Evolutionary conservation across 1,140 invertebrate species (phyloP), one percentile per base, ranked within the genome.

Genomic region (Pachyrhynchus sulphureomaculatus): DNA sequence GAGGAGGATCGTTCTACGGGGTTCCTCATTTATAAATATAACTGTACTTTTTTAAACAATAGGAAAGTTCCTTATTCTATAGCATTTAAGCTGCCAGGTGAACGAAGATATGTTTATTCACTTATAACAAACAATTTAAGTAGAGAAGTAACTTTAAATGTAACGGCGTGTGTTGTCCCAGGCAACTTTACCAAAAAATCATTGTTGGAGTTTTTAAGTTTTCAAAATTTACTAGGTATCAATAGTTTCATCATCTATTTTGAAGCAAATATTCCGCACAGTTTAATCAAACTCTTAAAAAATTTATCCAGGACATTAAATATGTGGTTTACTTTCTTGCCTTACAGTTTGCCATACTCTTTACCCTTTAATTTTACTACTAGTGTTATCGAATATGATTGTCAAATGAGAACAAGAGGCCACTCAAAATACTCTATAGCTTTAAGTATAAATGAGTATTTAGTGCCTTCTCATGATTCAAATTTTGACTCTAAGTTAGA

Each of bases 361-460:
- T 77, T 66, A 78, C 79, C n/a, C 78, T 79, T 69, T 64, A 76
- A 76, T 55, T 69, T 81, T 48, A 74, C 78, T 6, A 67, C 74
- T 54, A 79, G 77, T 65, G 76, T 86, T 26, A 77, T 88, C 15
- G 81, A 86, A 71, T 74, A 82, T 18, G 87, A 89, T 73, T 89
- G 88, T 70, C 63, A 84, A 1, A 83, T 86, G 56, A 77, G 86
- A n/a, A 83, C 82, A 24, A 77, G 75, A n/a, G 79, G 81, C 23
- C 75, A 78, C 70, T 80, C 79, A 5, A 81, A 78, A 62, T 83
- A 84, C 74, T 77, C 80, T 6, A 69, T 79, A 36, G 76, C 81
- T 1, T 68, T 88, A 9, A 79, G 82, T 0, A 84, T 85, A 82
- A 81, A 87, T 67, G 85, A 89, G 63, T 88, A 83, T 60, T 72